Evolutionary conservation across 35 echinoderm and acorn worm genomes (phyloP), one percentile per base, ranked within the genome.

Genomic region (Ptychodera flava): DNA sequence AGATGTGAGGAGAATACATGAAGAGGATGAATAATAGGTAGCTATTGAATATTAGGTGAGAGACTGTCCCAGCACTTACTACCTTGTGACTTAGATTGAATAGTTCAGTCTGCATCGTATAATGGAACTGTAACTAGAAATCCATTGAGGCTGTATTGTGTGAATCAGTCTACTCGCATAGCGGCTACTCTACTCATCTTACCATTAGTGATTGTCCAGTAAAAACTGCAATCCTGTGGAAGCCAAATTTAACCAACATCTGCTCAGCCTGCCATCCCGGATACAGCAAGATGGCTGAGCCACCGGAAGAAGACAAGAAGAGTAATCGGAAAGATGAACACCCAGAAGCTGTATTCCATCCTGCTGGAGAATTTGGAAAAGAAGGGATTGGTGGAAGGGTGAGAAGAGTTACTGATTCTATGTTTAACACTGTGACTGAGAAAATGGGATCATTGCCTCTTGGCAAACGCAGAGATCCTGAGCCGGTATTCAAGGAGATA

Each of bases 1-100:
- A 64, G 45, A 64, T 64, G 45, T 64, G 45, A 64, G 6, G 45
- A 12, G 45, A 64, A 64, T 64, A 64, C 45, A 64, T 64, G 45
- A 64, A 64, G 45, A 64, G 45, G 45, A 64, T 64, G 45, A 64
- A 64, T 64, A 64, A 64, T 64, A 64, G 45, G n/a, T n/a, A n/a
- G n/a, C n/a, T n/a, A n/a, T n/a, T n/a, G n/a, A n/a, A n/a, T n/a
- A n/a, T n/a, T n/a, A n/a, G n/a, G n/a, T n/a, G n/a, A n/a, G n/a
- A n/a, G n/a, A n/a, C n/a, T n/a, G n/a, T n/a, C n/a, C n/a, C n/a
- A n/a, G n/a, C n/a, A n/a, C n/a, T n/a, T n/a, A n/a, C n/a, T n/a
- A n/a, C n/a, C n/a, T n/a, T n/a, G n/a, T n/a, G n/a, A n/a, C n/a
- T n/a, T n/a, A n/a, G n/a, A n/a, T n/a, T n/a, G n/a, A n/a, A n/a